Evolutionary conservation across 1,140 invertebrate genomes (phyloP).

Genomic region (Philotrypesis tridentata): DNA sequence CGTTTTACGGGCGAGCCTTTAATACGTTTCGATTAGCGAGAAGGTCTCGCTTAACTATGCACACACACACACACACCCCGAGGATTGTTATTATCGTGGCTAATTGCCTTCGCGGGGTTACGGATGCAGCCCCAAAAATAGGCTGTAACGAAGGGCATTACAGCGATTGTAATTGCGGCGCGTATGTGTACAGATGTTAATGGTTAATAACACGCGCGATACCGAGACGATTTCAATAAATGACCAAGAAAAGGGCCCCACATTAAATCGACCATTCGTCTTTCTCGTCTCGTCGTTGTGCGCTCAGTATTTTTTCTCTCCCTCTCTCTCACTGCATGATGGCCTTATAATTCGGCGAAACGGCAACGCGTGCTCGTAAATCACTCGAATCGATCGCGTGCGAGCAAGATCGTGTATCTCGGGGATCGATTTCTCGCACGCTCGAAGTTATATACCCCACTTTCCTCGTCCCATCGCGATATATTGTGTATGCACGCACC

Average conservation of each 20-base stretch:
- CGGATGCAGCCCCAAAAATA: background rate
- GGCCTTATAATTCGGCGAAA: conserved; percentile 33
- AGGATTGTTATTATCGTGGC: background rate
- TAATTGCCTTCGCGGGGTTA: background rate
- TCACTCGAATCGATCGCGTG: conserved; percentile 26
- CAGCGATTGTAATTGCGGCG: background rate
- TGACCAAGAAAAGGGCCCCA: background rate
- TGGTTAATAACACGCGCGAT: conserved; percentile 36
- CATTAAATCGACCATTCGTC: conserved; percentile 24
- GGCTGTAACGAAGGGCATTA: conserved; percentile 17
- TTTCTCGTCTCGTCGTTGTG: background rate
- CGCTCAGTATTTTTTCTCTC: background rate
- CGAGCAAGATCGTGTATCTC: background rate
- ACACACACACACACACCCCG: too few species aligned
- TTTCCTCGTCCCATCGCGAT: background rate
- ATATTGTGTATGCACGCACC: background rate
- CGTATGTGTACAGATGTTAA: conserved; percentile 27
- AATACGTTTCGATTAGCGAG: background rate
- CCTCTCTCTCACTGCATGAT: background rate
- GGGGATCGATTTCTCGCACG: conserved; percentile 6
- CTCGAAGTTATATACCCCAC: too few species aligned
- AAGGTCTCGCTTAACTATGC: too few species aligned
- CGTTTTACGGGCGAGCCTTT: background rate
- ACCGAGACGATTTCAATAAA: conserved; percentile 31
- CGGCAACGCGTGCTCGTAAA: conserved; percentile 24